Evolutionary conservation across 2,113 vertebrate species (phyloP).

Genomic region (Pantherophis guttatus): DNA sequence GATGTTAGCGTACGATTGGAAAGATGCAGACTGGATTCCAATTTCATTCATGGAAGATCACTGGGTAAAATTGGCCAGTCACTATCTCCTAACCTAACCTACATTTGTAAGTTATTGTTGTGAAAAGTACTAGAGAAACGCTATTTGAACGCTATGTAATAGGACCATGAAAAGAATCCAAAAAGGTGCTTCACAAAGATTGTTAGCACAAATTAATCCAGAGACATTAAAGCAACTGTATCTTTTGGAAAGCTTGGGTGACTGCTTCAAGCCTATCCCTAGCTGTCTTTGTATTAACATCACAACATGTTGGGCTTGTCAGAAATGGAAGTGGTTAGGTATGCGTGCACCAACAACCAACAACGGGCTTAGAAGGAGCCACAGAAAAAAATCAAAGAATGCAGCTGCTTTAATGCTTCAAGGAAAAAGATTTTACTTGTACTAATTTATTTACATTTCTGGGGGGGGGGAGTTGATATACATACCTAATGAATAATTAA

Average conservation of each 20-base stretch:
- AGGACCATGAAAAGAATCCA: background rate
- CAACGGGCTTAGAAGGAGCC: background rate
- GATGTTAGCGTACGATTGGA: background rate
- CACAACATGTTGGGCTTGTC: background rate
- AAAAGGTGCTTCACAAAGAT: background rate
- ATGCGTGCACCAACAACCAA: background rate
- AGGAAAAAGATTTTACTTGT: background rate
- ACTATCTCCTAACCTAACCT: background rate
- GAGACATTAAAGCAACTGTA: background rate
- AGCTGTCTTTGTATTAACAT: background rate
- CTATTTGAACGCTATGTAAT: background rate
- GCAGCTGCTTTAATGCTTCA: background rate
- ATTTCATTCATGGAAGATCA: background rate
- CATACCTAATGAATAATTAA: background rate
- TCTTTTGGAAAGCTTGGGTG: background rate
- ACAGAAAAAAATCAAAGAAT: background rate
- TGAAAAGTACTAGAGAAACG: background rate
- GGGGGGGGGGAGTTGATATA: background rate
- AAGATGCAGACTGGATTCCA: background rate
- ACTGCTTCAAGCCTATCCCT: background rate
- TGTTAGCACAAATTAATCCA: background rate
- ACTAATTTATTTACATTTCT: background rate
- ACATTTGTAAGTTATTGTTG: background rate
- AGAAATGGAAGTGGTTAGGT: background rate
- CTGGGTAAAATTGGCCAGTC: background rate